A percentile compares a stretch with the other conserved stretches of the same genome.
These are phyloP conservation scores for Quiscalus mexicanus DNA, from an alignment of 2,113 vertebrate genomes.

Conservation along the genomic window DNA sequence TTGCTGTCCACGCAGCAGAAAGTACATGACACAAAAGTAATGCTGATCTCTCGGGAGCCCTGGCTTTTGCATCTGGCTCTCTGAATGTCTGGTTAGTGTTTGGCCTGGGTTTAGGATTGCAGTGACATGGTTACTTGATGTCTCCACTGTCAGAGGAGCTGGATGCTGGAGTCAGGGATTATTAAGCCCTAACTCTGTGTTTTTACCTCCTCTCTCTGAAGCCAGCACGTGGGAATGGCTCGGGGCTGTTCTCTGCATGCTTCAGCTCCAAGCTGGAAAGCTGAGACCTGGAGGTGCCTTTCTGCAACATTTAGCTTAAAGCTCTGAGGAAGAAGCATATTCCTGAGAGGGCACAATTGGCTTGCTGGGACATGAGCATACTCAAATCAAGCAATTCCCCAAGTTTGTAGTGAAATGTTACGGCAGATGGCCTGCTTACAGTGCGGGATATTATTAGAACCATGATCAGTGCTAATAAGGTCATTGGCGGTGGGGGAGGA, in stretches of 20 bases:
- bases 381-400: background rate
- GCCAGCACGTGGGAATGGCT: background rate
- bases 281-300: background rate
- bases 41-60: fast-evolving
- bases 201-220: background rate
- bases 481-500: conserved; percentile 32
- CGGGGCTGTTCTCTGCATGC: fast-evolving
- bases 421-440: conserved; percentile 25
- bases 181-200: background rate
- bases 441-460: conserved; percentile 64
- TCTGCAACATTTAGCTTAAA: background rate
- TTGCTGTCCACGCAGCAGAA: background rate
- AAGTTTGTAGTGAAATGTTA: conserved; percentile 53
- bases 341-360: background rate
- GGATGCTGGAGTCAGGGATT: background rate
- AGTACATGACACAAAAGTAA: background rate
- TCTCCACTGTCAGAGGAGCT: background rate
- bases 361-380: background rate
- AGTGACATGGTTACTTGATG: background rate
- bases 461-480: conserved; percentile 68
- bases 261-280: background rate
- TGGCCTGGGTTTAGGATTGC: background rate
- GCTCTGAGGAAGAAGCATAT: background rate
- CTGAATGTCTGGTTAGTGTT: background rate
- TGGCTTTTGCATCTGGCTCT: background rate